Evolutionary conservation across 2,888 invertebrate species (phyloP).

Genomic region (Deilephila elpenor): DNA sequence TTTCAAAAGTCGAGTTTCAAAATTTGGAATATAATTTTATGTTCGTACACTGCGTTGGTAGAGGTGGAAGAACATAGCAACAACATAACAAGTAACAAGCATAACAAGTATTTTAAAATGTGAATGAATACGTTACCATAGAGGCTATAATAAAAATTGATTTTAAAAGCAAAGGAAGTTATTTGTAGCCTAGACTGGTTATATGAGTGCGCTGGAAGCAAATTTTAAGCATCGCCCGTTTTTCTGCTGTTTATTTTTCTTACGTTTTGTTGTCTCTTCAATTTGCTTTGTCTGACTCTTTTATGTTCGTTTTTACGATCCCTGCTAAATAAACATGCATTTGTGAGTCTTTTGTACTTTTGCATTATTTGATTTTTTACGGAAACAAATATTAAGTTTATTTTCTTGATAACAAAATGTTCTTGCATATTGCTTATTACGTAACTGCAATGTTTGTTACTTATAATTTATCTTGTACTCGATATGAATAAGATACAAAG

Average conservation of each 20-base stretch:
- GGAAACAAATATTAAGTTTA: no score
- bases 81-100: no score
- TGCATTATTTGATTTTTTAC: background rate
- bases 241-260: background rate
- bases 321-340: background rate
- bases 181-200: background rate
- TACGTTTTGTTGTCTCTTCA: background rate
- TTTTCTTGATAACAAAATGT: no score
- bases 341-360: background rate
- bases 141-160: background rate
- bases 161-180: background rate
- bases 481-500: background rate
- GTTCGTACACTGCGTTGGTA: no score
- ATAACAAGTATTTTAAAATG: no score
- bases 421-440: background rate
- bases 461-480: no score
- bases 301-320: background rate
- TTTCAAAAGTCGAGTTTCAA: no score
- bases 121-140: no score
- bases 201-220: background rate
- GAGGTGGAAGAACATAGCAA: no score
- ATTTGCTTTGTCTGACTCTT: background rate
- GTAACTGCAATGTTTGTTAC: background rate
- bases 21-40: no score
- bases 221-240: background rate